phyloP scores from a whole-genome alignment of 2,888 invertebrate species.

The Ellobium chinense region DNA sequence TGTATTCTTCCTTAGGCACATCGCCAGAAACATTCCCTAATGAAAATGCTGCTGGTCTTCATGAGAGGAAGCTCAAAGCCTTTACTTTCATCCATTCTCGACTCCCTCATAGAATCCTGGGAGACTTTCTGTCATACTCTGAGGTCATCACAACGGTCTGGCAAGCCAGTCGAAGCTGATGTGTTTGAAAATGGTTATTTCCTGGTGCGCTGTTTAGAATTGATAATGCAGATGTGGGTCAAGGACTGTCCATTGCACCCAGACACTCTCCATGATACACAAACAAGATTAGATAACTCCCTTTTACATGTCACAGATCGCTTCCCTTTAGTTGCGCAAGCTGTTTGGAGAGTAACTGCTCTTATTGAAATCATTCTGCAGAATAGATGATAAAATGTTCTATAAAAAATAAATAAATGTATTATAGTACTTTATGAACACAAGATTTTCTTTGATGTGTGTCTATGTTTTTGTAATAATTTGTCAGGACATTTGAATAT shows the following conservation, averaged over 20 bases:
- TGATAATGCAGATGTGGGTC: constrained; percentile 8
- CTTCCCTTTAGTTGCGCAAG: constrained; percentile 32
- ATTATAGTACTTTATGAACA: neutral
- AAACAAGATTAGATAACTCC: constrained; percentile 10
- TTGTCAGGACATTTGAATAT: too few species aligned
- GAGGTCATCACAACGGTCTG: neutral
- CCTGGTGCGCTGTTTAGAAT: constrained; percentile 11
- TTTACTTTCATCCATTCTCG: constrained; percentile 10
- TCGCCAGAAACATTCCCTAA: constrained; percentile 2
- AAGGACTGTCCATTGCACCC: neutral
- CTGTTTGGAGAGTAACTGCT: constrained; percentile 23
- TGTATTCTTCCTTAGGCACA: neutral
- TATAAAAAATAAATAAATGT: neutral
- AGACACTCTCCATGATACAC: constrained; percentile 9
- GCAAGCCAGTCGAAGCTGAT: neutral
- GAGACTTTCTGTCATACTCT: constrained; percentile 16
- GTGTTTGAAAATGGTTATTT: constrained; percentile 33
- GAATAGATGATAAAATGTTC: constrained; percentile 1
- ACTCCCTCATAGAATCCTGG: constrained; percentile 22
- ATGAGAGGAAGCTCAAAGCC: constrained; percentile 3
- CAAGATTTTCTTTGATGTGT: neutral
- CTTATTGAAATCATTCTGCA: constrained; percentile 25
- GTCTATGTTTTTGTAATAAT: too few species aligned
- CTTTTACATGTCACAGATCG: neutral
- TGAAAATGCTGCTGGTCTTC: constrained; percentile 32